Evolutionary conservation across 1,140 invertebrate species (phyloP).

Genomic region (Drosophila varians): DNA sequence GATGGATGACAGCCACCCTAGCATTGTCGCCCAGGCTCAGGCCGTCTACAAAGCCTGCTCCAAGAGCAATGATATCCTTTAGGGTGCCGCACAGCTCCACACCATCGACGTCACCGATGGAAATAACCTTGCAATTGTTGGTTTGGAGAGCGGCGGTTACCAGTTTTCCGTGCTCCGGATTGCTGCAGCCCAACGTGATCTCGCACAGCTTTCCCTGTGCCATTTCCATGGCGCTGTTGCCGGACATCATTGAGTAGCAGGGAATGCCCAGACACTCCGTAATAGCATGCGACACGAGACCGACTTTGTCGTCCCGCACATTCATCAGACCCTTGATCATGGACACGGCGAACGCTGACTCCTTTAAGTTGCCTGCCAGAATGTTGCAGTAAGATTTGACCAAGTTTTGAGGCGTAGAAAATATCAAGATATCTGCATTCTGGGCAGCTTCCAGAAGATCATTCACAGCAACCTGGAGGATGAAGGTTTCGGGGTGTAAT

Average conservation of each 20-base stretch:
- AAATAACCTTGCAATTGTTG: constrained; percentile 96
- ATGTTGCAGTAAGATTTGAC: constrained; percentile 92
- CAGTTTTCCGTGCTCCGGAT: constrained; percentile 88
- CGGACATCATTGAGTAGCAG: constrained; percentile 97
- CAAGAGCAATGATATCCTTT: constrained; percentile 98
- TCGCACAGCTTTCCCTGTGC: constrained; percentile 99
- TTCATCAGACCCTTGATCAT: constrained; percentile 98
- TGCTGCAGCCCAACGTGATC: constrained; percentile 96
- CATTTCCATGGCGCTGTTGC: constrained; percentile 97
- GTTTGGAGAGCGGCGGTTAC: constrained; percentile 96
- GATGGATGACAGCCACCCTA: constrained; percentile 97
- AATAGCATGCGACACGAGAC: constrained; percentile 97
- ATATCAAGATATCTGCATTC: constrained; percentile 97
- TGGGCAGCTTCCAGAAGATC: constrained; percentile 94
- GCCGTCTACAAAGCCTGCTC: constrained; percentile 98
- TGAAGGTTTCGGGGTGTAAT: neutral
- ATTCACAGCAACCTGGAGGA: constrained; percentile 94
- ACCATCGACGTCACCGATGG: constrained; percentile 96
- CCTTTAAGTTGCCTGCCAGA: constrained; percentile 94
- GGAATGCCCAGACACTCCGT: constrained; percentile 87
- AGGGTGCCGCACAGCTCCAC: constrained; percentile 99
- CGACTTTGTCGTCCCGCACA: constrained; percentile 93
- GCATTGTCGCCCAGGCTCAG: constrained; percentile 97
- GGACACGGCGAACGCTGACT: constrained; percentile 94
- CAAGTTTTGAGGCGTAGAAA: constrained; percentile 99